A percentile compares a stretch with the other conserved stretches of the same genome.
These are phyloP conservation scores for Cichladusa arquata DNA, from an alignment of 2,113 vertebrate species.

Conservation along the genomic window DNA sequence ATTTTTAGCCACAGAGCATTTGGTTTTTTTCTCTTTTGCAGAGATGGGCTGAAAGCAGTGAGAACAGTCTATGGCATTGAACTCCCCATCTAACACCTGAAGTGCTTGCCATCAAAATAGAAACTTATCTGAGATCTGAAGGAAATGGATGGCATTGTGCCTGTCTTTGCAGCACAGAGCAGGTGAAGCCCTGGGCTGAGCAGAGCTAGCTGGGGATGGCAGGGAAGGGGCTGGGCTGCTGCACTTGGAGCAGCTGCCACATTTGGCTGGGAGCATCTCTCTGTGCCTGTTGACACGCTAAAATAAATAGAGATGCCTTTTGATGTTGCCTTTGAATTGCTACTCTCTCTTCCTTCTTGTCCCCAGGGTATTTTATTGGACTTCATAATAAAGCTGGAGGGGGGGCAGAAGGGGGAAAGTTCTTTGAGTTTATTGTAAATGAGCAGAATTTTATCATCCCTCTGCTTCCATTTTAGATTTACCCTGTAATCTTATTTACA, in stretches of 20 bases:
- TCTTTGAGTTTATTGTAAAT: constrained; percentile 5
- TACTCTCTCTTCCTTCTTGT: not conserved
- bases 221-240: not conserved
- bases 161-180: not conserved
- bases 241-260: accelerated
- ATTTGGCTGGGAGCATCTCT: not conserved
- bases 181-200: not conserved
- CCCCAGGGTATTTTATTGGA: not conserved
- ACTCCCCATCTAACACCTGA: not conserved
- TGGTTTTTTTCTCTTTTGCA: not conserved
- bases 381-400: not conserved
- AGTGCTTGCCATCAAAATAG: not conserved
- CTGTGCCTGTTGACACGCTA: not conserved
- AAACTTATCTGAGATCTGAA: no score
- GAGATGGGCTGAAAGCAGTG: not conserved
- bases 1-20: not conserved
- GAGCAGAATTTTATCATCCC: not conserved
- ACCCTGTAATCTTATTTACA: not conserved
- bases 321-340: constrained; percentile 11
- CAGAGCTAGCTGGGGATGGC: not conserved
- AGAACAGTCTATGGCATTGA: not conserved
- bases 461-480: not conserved
- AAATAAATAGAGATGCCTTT: not conserved
- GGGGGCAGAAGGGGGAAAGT: not conserved
- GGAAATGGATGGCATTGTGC: not conserved